These are phyloP conservation scores for Anorthoa munda DNA, from an alignment of 2,888 invertebrate species.

Conservation along the genomic window DNA sequence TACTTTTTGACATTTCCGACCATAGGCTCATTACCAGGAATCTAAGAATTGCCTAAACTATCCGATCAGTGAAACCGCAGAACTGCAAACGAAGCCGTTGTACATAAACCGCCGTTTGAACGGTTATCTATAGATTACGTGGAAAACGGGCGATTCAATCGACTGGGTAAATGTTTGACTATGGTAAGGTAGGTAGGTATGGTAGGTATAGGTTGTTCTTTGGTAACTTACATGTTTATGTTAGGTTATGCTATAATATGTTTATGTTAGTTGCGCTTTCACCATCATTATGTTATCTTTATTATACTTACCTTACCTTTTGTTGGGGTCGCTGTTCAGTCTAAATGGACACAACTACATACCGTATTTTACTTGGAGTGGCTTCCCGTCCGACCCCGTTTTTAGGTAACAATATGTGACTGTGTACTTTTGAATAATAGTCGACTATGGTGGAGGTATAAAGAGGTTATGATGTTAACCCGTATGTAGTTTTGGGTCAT, in stretches of 20 bases:
- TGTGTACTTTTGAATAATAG: too few species aligned
- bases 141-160: constrained; percentile 25
- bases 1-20: too few species aligned
- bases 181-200: too few species aligned
- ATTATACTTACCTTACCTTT: too few species aligned
- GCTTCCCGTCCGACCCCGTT: too few species aligned
- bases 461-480: too few species aligned
- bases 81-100: constrained; percentile 35
- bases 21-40: not conserved
- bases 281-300: not conserved
- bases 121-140: not conserved
- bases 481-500: too few species aligned
- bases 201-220: not conserved
- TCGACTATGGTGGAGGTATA: too few species aligned
- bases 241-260: too few species aligned
- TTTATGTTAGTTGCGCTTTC: not conserved
- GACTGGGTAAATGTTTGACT: not conserved
- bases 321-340: too few species aligned
- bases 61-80: constrained; percentile 26
- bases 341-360: too few species aligned
- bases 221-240: not conserved
- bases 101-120: constrained; percentile 13
- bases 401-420: too few species aligned
- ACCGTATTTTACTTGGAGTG: not conserved
- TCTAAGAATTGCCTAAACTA: constrained; percentile 15